Percentiles rank a stretch among this genome's conserved stretches.
Evolutionary conservation across 2,888 invertebrate species (phyloP).

Genomic region (Hemithea aestivaria): DNA sequence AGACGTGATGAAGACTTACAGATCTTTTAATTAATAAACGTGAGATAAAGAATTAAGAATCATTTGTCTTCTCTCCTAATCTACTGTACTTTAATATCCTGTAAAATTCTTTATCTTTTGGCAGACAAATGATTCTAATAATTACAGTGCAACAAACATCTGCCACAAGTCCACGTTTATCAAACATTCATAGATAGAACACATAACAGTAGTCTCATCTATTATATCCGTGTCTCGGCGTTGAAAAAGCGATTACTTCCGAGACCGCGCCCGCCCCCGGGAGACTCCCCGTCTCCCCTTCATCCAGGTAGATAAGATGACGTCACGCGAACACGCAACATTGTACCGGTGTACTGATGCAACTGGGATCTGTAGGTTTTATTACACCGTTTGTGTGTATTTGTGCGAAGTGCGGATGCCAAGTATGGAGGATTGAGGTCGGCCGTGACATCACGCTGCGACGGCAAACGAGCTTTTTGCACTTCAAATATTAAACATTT

Average conservation of each 20-base stretch:
- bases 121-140: too few relatives aligned
- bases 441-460: slow-evolving; percentile 18
- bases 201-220: slow-evolving; percentile 3
- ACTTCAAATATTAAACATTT: background rate
- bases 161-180: background rate
- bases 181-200: slow-evolving; percentile 6
- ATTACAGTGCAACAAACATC: too few relatives aligned
- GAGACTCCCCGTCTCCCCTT: slow-evolving; percentile 11
- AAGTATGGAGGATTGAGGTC: slow-evolving; percentile 16
- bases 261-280: slow-evolving; percentile 21
- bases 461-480: slow-evolving; percentile 11
- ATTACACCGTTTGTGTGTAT: background rate
- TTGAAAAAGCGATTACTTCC: slow-evolving; percentile 24
- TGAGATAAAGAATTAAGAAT: too few relatives aligned
- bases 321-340: slow-evolving; percentile 24
- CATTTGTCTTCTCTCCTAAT: too few relatives aligned
- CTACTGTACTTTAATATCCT: too few relatives aligned
- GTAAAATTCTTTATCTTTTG: too few relatives aligned
- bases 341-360: slow-evolving; percentile 9
- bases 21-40: too few relatives aligned
- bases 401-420: slow-evolving; percentile 8
- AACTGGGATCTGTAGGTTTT: slow-evolving; percentile 11
- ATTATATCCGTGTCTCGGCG: slow-evolving; percentile 11
- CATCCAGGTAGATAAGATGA: slow-evolving; percentile 26
- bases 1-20: slow-evolving; percentile 5